phyloP scores from a whole-genome alignment of 30 jellyfish, hydroid and myxozoan genomes.

The Aurelia aurita region DNA sequence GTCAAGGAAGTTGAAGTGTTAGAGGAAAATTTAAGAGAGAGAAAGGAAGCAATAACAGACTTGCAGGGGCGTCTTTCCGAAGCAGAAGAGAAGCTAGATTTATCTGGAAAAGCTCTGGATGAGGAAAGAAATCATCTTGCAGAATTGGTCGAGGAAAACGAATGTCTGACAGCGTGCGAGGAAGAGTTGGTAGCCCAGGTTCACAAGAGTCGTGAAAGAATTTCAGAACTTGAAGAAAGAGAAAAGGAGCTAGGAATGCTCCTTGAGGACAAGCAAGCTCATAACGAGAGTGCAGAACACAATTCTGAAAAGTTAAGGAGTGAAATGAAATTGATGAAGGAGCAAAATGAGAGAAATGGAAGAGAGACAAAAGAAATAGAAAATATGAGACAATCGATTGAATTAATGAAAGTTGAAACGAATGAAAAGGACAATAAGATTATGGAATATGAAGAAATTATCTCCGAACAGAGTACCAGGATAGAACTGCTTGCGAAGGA shows the following conservation, averaged over 20 bases:
- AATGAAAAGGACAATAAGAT: constrained; percentile 20
- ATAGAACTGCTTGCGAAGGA: background rate
- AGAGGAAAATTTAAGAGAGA: background rate
- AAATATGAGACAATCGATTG: background rate
- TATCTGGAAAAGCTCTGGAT: background rate
- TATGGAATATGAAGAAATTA: background rate
- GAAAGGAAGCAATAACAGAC: background rate
- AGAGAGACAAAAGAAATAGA: background rate
- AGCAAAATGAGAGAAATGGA: background rate
- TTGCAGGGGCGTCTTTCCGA: background rate
- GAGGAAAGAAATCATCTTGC: background rate
- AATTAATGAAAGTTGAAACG: no score
- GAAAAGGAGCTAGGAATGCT: constrained; percentile 1
- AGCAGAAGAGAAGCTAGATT: background rate
- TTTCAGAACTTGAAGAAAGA: constrained; percentile 9
- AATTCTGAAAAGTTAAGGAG: background rate
- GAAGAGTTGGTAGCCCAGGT: background rate
- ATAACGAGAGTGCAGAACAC: constrained; percentile 1
- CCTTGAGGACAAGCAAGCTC: constrained; percentile 33
- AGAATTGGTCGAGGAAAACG: background rate
- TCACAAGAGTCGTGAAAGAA: background rate
- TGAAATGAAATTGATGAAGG: constrained; percentile 29
- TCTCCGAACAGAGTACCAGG: constrained; percentile 1
- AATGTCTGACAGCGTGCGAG: background rate
- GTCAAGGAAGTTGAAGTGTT: background rate